Percentiles rank a stretch among this genome's conserved stretches.
Evolutionary conservation across 2,888 invertebrate species (phyloP).

Genomic region (Podotricha telesiphe): DNA sequence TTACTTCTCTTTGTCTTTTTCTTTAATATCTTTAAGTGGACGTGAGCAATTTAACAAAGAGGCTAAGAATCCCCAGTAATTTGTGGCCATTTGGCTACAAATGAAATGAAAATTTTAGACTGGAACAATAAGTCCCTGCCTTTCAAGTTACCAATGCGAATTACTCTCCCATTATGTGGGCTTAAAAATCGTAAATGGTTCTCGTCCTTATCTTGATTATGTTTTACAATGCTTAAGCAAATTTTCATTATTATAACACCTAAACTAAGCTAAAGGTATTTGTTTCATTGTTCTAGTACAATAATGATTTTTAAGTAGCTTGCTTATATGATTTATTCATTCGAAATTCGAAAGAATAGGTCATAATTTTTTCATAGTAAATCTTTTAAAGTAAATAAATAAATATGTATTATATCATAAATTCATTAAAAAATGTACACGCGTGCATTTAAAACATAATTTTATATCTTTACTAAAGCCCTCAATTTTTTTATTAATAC

Average conservation of each 20-base stretch:
- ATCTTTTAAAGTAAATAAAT: too few species aligned
- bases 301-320: neutral
- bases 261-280: neutral
- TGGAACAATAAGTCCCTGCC: slow-evolving; percentile 55
- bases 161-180: slow-evolving; percentile 29
- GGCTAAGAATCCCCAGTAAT: slow-evolving; percentile 70
- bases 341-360: too few species aligned
- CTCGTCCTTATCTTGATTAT: slow-evolving; percentile 1
- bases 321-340: neutral
- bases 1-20: slow-evolving; percentile 65
- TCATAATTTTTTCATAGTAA: too few species aligned
- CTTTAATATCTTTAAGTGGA: slow-evolving; percentile 80
- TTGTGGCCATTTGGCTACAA: slow-evolving; percentile 74
- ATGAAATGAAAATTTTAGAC: slow-evolving; percentile 76
- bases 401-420: too few species aligned
- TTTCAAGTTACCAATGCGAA: slow-evolving; percentile 36
- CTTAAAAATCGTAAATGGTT: slow-evolving; percentile 22
- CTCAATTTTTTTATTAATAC: too few species aligned
- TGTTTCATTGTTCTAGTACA: too few species aligned
- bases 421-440: too few species aligned
- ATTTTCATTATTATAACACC: slow-evolving; percentile 4
- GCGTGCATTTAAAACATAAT: too few species aligned
- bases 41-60: slow-evolving; percentile 77
- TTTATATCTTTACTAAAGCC: too few species aligned
- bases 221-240: slow-evolving; percentile 4